Conservation (phyloP, 2,888 invertebrate genomes). For the Cartodere bifasciata region DNA sequence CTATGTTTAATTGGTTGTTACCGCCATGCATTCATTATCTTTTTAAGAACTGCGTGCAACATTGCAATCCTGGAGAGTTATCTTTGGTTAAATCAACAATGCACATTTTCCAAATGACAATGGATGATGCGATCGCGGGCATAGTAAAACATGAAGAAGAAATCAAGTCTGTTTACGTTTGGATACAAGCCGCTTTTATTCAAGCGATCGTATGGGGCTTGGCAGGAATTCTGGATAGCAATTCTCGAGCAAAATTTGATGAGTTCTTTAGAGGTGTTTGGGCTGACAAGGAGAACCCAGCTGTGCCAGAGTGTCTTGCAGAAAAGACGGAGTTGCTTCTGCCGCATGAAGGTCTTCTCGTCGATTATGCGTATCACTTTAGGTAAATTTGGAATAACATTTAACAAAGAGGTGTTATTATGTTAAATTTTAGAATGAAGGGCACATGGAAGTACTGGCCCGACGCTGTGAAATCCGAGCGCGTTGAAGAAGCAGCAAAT, state of each 20-base stretch:
- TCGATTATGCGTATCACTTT: no score
- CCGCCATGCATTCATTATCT: conserved; percentile 65
- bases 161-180: conserved; percentile 51
- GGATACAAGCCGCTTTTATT: conserved; percentile 67
- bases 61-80: conserved; percentile 56
- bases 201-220: conserved; percentile 73
- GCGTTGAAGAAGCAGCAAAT: conserved; percentile 51
- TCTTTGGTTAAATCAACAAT: conserved; percentile 61
- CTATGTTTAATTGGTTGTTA: conserved; percentile 64
- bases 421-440: no score
- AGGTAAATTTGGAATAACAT: no score
- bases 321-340: conserved; percentile 60
- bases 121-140: conserved; percentile 58
- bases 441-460: conserved; percentile 83
- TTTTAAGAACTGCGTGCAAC: conserved; percentile 51
- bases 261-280: conserved; percentile 45
- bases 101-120: conserved; percentile 61
- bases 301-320: conserved; percentile 47
- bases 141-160: conserved; percentile 41
- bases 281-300: conserved; percentile 37
- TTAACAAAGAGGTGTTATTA: conserved; percentile 33
- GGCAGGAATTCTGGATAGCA: conserved; percentile 63
- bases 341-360: conserved; percentile 64
- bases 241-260: conserved; percentile 58
- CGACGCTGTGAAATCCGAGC: conserved; percentile 54